Evolutionary conservation across 2,888 invertebrate species (phyloP), one percentile per base, ranked within the genome.

Genomic region (Brachyptera risi): DNA sequence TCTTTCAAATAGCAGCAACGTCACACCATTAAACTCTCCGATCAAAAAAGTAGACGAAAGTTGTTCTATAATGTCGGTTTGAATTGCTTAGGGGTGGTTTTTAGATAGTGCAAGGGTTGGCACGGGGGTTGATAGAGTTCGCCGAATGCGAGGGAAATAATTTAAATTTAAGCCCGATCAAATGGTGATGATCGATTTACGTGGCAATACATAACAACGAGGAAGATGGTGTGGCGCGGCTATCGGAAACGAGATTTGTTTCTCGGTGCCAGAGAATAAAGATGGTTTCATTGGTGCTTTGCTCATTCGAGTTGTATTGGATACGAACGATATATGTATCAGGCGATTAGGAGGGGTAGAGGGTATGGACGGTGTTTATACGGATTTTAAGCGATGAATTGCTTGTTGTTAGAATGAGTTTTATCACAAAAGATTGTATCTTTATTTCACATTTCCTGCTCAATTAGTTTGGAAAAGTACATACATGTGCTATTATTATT

Each of bases 151-250:
- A 49, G 49, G 58, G 51, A 37, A 56, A 42, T 59, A 57, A 60
- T 60, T 63, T 60, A 63, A 59, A 60, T 58, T 58, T 63, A 40
- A 56, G 51, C 47, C 42, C 59, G 51, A 54, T 63, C 63, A 57
- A 35, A 17, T 49, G 54, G 42, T 56, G 35, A 54, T 54, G 37
- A 37, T 38, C 54, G 54, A 54, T 54, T 54, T 54, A 17, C n/a
- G n/a, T 3, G 5, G 35, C 23, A 23, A 54, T 54, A 54, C 35
- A 54, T 37, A 17, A 37, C 35, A 23, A 3, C n/a, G n/a, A n/a
- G n/a, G n/a, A n/a, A n/a, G n/a, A n/a, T n/a, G n/a, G n/a, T n/a
- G n/a, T n/a, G n/a, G n/a, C n/a, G n/a, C n/a, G 42, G 19, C 42
- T 19, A 42, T 42, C 42, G 3, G 21, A 42, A 3, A 2, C 42